Conservation (phyloP, 2,113 vertebrate genomes). For the Benitochromis conjunctus region DNA sequence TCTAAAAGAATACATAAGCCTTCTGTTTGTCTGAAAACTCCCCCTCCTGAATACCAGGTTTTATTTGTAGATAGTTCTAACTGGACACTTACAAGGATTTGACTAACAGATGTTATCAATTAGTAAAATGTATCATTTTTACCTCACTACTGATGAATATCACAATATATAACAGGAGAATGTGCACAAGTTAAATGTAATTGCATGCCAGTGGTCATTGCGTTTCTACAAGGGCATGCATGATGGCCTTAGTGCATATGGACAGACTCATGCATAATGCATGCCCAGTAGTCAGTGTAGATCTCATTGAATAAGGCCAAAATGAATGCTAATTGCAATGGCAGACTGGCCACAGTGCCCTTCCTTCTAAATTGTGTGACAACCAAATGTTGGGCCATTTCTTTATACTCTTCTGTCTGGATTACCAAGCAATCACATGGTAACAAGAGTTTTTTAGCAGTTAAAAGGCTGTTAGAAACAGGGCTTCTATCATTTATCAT, state of each 20-base stretch:
- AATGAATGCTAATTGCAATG: constrained; percentile 89
- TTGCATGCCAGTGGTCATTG: constrained; percentile 54
- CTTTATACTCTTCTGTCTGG: constrained; percentile 6
- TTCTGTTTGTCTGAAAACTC: not conserved
- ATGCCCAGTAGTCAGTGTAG: constrained; percentile 82
- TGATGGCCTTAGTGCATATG: constrained; percentile 89
- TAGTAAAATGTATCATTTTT: not conserved
- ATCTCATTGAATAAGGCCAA: constrained; percentile 78
- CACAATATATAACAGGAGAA: not conserved
- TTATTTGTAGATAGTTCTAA: not conserved
- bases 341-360: constrained; percentile 74
- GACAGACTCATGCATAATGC: constrained; percentile 93
- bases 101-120: not conserved
- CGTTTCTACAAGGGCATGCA: constrained; percentile 81
- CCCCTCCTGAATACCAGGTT: not conserved
- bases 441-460: not conserved
- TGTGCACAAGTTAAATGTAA: constrained; percentile 43
- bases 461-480: not conserved
- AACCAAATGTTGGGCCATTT: constrained; percentile 11
- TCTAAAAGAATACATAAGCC: not conserved
- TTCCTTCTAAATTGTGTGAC: constrained; percentile 34
- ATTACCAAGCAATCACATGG: not conserved
- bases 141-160: not conserved
- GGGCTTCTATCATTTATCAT: not conserved
- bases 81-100: not conserved